phyloP scores from a whole-genome alignment of 2,797 vertebrate species.

The Microcaecilia unicolor region DNA sequence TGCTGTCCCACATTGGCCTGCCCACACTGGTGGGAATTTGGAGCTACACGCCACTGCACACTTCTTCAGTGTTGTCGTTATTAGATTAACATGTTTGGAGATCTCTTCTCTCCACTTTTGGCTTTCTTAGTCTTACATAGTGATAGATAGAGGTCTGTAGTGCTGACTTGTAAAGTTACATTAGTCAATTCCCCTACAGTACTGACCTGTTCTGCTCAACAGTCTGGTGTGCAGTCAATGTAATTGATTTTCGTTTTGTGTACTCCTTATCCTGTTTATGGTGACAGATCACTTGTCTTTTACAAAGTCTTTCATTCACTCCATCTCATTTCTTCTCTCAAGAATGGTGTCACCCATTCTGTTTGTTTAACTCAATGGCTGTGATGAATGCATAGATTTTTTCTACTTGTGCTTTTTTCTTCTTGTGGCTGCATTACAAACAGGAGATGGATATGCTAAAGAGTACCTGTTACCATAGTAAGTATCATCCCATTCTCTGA shows the following conservation, averaged over 20 bases:
- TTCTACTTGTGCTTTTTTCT: conserved; percentile 98
- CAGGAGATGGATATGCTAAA: conserved; percentile 98
- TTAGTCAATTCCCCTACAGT: too few species aligned
- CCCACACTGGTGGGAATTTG: too few species aligned
- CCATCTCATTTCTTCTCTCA: conserved; percentile 68
- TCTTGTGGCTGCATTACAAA: conserved; percentile 91
- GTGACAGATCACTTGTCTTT: conserved; percentile 53
- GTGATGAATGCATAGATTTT: conserved; percentile 96
- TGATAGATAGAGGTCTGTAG: not conserved
- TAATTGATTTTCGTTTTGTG: conserved; percentile 61
- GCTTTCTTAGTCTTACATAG: not conserved
- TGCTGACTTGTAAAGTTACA: not conserved
- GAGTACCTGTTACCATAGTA: conserved; percentile 99
- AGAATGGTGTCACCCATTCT: conserved; percentile 80
- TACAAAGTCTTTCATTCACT: conserved; percentile 55
- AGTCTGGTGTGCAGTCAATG: conserved; percentile 46
- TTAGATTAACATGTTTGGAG: conserved; percentile 65
- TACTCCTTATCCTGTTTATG: conserved; percentile 25
- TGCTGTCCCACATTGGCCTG: too few species aligned
- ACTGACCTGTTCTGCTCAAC: not conserved
- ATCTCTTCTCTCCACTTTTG: not conserved
- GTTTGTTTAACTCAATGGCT: conserved; percentile 73
- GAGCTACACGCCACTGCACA: too few species aligned
- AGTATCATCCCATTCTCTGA: conserved; percentile 71
- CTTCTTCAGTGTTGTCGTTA: conserved; percentile 73